A percentile compares a stretch with the other conserved stretches of the same genome.
Evolutionary conservation across 2,797 vertebrate species (phyloP).

Genomic region (Crenuchus spilurus): DNA sequence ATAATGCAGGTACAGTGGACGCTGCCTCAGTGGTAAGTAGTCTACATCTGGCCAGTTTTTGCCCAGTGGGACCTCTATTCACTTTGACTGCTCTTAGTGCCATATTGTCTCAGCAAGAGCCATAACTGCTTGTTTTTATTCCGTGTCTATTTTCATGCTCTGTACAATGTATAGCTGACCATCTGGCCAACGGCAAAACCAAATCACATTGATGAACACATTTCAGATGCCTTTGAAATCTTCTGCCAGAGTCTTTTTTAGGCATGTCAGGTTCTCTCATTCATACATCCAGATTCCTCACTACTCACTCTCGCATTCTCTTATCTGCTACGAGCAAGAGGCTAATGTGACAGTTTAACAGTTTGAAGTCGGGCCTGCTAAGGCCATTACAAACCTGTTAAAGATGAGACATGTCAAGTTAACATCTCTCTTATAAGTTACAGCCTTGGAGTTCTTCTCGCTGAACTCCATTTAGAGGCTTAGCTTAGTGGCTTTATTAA

Average conservation of each 20-base stretch:
- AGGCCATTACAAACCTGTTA: slow-evolving; percentile 36
- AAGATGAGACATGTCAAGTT: slow-evolving; percentile 2
- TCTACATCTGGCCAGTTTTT: not conserved
- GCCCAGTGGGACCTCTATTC: not conserved
- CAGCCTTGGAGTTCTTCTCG: too few relatives aligned
- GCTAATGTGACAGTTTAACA: slow-evolving; percentile 61
- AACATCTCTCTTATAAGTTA: slow-evolving; percentile 19
- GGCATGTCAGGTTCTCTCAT: slow-evolving; percentile 60
- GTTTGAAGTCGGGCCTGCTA: slow-evolving; percentile 45
- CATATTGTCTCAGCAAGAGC: not conserved
- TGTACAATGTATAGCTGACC: not conserved
- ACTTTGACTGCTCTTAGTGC: not conserved
- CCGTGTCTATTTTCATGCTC: too few relatives aligned
- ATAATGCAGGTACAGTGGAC: not conserved
- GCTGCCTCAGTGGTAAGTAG: not conserved
- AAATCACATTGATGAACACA: too few relatives aligned
- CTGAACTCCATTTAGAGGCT: not conserved
- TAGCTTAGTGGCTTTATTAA: not conserved
- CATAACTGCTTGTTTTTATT: not conserved
- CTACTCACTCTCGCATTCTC: slow-evolving; percentile 49
- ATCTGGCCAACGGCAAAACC: not conserved
- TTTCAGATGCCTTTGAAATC: too few relatives aligned
- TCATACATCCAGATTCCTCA: slow-evolving; percentile 13
- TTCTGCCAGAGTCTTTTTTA: too few relatives aligned
- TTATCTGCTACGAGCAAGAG: slow-evolving; percentile 59